These are phyloP conservation scores for Catamblyrhynchus diadema DNA, from an alignment of 2,797 vertebrate genomes.

Conservation along the genomic window DNA sequence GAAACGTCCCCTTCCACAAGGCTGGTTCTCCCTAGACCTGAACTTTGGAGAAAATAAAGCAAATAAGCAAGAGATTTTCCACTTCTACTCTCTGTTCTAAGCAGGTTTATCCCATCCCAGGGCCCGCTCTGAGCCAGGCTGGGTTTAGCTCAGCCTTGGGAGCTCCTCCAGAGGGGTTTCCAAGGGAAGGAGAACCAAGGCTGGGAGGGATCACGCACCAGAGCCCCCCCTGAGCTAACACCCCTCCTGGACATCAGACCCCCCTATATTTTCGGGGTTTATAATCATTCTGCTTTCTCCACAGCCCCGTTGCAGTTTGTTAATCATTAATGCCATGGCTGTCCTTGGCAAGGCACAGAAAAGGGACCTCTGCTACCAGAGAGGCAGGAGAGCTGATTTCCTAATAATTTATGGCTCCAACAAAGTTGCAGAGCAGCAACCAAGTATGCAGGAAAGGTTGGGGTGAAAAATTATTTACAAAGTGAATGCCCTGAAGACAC, in stretches of 20 bases:
- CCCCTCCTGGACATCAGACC: neutral
- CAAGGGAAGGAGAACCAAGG: neutral
- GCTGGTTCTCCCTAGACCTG: neutral
- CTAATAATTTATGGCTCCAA: slow-evolving; percentile 24
- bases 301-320: neutral
- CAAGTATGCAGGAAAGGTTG: slow-evolving; percentile 34
- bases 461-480: slow-evolving; percentile 78
- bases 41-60: neutral
- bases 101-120: neutral
- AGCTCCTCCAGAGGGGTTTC: neutral
- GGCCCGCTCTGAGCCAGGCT: neutral
- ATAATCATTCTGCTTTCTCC: neutral
- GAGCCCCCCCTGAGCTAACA: neutral
- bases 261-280: neutral
- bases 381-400: neutral
- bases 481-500: slow-evolving; percentile 76
- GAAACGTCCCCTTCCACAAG: neutral
- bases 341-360: neutral
- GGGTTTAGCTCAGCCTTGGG: neutral
- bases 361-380: neutral
- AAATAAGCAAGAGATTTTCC: neutral
- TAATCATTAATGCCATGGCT: accelerated
- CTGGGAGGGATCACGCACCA: neutral
- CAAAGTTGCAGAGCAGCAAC: slow-evolving; percentile 44
- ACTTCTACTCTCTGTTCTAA: too few relatives aligned